These are phyloP conservation scores for Taenioides sp. DNA, from an alignment of 2,797 vertebrate species.

Conservation along the genomic window DNA sequence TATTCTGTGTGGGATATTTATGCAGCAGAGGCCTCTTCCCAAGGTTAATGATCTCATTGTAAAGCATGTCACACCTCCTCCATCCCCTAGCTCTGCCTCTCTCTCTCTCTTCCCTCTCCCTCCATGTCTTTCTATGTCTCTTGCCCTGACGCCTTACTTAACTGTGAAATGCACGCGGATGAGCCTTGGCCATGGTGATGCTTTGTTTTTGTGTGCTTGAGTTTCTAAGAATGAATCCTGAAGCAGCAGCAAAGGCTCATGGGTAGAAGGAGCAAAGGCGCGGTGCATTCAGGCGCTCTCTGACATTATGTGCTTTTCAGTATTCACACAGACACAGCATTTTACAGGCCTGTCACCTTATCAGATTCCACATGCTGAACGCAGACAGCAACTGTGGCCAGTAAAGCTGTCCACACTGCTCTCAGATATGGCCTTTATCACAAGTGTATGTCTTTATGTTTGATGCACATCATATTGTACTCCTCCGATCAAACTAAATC, in stretches of 20 bases:
- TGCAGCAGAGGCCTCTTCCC: conserved; percentile 61
- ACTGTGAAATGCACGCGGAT: conserved; percentile 42
- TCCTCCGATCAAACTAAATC: not conserved
- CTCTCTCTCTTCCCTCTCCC: conserved; percentile 8
- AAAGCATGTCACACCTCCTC: conserved; percentile 75
- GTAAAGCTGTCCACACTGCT: not conserved
- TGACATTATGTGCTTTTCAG: conserved; percentile 13
- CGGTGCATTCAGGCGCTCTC: conserved; percentile 20
- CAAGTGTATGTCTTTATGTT: not conserved
- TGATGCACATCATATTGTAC: not conserved
- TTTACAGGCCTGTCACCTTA: conserved; percentile 2
- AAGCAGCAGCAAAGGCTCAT: conserved; percentile 32
- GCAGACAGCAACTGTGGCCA: not conserved
- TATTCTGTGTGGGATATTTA: conserved; percentile 54
- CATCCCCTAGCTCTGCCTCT: conserved; percentile 15
- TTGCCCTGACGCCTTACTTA: conserved; percentile 43
- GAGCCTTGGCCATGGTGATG: conserved; percentile 23
- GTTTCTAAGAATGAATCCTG: conserved; percentile 44
- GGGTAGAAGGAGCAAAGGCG: conserved; percentile 9
- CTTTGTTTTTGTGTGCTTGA: conserved; percentile 10
- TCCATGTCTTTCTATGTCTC: conserved; percentile 28
- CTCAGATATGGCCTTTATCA: not conserved
- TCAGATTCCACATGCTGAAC: not conserved
- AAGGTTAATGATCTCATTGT: conserved; percentile 84
- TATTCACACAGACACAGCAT: not conserved